Percentiles rank a stretch among this genome's conserved stretches.
Evolutionary conservation across 1,140 invertebrate genomes (phyloP).

Genomic region (Caenorhabditis brenneri): DNA sequence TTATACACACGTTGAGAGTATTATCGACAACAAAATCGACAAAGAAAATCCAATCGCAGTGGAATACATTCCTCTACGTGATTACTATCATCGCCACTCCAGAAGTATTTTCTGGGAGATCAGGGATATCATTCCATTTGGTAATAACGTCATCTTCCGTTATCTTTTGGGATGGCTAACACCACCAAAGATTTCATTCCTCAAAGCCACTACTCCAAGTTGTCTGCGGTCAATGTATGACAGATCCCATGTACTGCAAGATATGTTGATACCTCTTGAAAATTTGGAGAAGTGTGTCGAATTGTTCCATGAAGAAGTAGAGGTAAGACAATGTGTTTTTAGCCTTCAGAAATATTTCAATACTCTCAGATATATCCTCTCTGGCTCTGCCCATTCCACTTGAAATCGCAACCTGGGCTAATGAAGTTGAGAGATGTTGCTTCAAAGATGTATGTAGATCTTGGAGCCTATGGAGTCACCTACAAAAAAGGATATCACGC

Average conservation of each 20-base stretch:
- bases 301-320: constrained; percentile 78
- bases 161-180: constrained; percentile 81
- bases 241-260: constrained; percentile 82
- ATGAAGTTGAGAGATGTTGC: constrained; percentile 72
- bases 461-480: constrained; percentile 79
- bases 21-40: constrained; percentile 70
- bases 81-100: constrained; percentile 84
- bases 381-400: constrained; percentile 83
- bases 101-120: constrained; percentile 83
- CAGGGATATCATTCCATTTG: constrained; percentile 84
- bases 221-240: constrained; percentile 81
- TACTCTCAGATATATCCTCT: constrained; percentile 79
- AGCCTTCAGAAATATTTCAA: background rate
- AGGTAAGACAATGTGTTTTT: constrained; percentile 73
- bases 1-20: constrained; percentile 79
- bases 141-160: constrained; percentile 81
- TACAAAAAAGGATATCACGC: constrained; percentile 75
- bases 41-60: too few relatives aligned
- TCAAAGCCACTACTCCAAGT: constrained; percentile 82
- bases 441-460: constrained; percentile 78
- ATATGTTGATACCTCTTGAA: constrained; percentile 81
- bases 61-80: constrained; percentile 81
- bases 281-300: constrained; percentile 76
- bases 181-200: constrained; percentile 82
- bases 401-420: constrained; percentile 79